Base-by-base conservation (phyloP, 1,140 invertebrate species). In the Papilio dardanus region DNA sequence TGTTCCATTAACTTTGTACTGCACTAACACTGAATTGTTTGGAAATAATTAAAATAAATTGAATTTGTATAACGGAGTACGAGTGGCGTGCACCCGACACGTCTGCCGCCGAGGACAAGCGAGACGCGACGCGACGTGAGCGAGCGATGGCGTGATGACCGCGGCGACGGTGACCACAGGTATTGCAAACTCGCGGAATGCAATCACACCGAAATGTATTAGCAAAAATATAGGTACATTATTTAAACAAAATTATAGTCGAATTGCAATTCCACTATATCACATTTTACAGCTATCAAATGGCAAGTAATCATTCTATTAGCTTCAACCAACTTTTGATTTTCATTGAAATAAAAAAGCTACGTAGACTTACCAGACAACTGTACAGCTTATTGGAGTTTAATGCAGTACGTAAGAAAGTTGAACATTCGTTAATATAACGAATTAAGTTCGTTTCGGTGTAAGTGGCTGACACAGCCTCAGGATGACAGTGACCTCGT, bases 1-100 rank as follows among this genome's bases (percentile, higher is more conserved):
- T 77, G 71, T 83, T 68, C 80, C 81, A 84, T 86, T 82, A 83
- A 84, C 81, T 21, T 75, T 68, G 73, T 50, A 40, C 77, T 78
- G 74, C 76, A 78, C 76, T 78, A 37, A 80, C 77, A 78, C 71
- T 78, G 78, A 68, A 62, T 76, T 69, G 37, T 74, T 77, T 58
- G 65, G 54, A 74, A 71, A 42, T 19, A 68, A 75, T 76, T 74
- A 19, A 67, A 76, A 21, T 37, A 74, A 74, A 76, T 58, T 62
- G 42, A 33, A 74, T 58, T 76, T 67, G 71, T 71, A 40, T 62
- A 66, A 76, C 75, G 78, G 77, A 81, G 86, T 83, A 75, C 75
- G 79, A 77, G 67, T 46, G 71, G 67, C 69, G 33, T 40, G 42
- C 35, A 67, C 54, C 40, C 24, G 21, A 65, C n/a, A 33, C 74